Conservation (phyloP, 2,113 vertebrate genomes). For the Scartelaos histophorus region DNA sequence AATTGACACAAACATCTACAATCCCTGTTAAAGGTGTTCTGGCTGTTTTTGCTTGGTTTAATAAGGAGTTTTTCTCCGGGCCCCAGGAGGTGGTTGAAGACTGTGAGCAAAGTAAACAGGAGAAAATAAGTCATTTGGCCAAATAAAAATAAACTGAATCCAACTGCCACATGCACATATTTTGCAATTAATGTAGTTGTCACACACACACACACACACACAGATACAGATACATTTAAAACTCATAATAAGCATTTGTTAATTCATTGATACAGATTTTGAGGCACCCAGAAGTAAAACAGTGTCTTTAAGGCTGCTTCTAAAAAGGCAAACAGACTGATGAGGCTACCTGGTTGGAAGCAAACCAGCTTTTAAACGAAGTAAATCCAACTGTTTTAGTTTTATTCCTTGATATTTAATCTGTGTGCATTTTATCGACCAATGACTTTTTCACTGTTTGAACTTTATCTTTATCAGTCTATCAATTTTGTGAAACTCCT, state of each 20-base stretch:
- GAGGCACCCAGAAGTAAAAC: too few relatives aligned
- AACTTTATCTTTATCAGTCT: too few relatives aligned
- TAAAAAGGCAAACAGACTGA: too few relatives aligned
- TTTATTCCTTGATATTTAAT: too few relatives aligned
- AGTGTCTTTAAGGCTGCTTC: too few relatives aligned
- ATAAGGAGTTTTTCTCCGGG: conserved; percentile 16
- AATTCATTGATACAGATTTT: too few relatives aligned
- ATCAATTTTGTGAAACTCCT: too few relatives aligned
- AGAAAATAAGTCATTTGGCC: conserved; percentile 9
- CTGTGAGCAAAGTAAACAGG: conserved; percentile 12
- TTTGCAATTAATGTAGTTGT: neutral
- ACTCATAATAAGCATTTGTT: neutral
- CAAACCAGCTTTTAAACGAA: too few relatives aligned
- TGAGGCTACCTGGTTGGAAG: too few relatives aligned
- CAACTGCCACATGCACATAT: neutral
- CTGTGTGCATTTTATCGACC: too few relatives aligned
- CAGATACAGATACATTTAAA: neutral
- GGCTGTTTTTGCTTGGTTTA: conserved; percentile 19
- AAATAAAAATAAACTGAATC: neutral
- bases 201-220: neutral
- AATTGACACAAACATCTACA: conserved; percentile 15
- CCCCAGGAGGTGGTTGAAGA: conserved; percentile 25
- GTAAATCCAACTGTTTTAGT: too few relatives aligned
- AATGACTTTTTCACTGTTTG: too few relatives aligned
- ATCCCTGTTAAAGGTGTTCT: conserved; percentile 5